These are phyloP conservation scores for Drosophila cardini DNA, from an alignment of 1,140 invertebrate genomes.

Conservation along the genomic window DNA sequence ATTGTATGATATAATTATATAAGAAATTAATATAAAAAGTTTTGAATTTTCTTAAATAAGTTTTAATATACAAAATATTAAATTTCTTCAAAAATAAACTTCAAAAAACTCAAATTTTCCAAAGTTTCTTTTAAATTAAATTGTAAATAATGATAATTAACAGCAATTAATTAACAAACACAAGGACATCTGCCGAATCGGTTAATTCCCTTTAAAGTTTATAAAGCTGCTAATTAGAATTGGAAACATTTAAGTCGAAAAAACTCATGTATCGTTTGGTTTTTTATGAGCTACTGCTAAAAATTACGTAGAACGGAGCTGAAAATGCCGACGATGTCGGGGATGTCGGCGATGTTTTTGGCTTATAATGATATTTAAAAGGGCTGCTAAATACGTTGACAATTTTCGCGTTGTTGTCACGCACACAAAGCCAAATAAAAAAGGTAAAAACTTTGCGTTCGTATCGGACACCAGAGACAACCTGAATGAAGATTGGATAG, in stretches of 20 bases:
- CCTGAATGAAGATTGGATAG: conserved; percentile 1
- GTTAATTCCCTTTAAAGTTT: background rate
- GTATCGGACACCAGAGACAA: conserved; percentile 65
- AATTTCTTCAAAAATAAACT: too few species aligned
- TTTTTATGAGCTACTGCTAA: conserved; percentile 63
- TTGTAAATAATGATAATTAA: background rate
- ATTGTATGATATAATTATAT: too few species aligned
- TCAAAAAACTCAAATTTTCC: too few species aligned
- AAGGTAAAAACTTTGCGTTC: conserved; percentile 49
- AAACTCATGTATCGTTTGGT: conserved; percentile 12
- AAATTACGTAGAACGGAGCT: conserved; percentile 66
- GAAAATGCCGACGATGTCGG: conserved; percentile 16
- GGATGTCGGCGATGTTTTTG: conserved; percentile 38
- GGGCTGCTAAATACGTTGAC: conserved; percentile 78
- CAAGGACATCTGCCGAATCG: background rate
- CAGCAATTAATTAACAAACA: background rate
- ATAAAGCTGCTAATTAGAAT: conserved; percentile 35
- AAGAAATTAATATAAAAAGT: too few species aligned
- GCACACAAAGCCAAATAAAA: conserved; percentile 31
- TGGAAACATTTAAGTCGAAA: conserved; percentile 11
- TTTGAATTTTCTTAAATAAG: too few species aligned
- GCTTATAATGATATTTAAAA: conserved; percentile 80
- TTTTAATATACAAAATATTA: too few species aligned
- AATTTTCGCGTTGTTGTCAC: conserved; percentile 71
- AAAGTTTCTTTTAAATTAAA: too few species aligned